Conservation (phyloP, 2,797 vertebrate genomes). For the Tolypeutes matacus region DNA sequence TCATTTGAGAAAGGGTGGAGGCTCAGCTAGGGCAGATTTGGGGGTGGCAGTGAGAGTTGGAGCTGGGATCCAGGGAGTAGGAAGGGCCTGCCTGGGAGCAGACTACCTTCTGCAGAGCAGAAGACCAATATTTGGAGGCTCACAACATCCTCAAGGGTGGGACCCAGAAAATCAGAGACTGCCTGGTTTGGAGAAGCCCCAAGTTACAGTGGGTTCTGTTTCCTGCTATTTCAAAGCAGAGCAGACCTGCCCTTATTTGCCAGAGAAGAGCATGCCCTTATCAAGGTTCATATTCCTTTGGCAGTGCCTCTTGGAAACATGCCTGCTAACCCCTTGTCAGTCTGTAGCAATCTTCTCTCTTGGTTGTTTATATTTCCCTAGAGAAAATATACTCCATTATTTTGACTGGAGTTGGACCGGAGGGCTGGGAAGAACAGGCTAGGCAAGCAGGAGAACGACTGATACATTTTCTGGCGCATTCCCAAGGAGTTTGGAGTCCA, state of each 20-base stretch:
- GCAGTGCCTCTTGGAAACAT: background rate
- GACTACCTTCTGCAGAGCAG: background rate
- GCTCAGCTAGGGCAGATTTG: background rate
- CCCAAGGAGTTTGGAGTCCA: background rate
- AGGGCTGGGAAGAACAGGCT: background rate
- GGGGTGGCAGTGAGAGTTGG: background rate
- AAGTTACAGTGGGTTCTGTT: background rate
- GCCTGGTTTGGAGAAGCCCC: background rate
- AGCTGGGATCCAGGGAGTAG: background rate
- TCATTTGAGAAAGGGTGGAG: background rate
- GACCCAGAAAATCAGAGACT: background rate
- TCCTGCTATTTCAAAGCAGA: background rate
- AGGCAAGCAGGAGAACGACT: slow-evolving; percentile 17
- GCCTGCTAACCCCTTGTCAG: background rate
- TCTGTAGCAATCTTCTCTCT: background rate
- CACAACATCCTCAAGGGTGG: background rate
- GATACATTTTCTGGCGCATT: slow-evolving; percentile 2
- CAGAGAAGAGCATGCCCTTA: background rate
- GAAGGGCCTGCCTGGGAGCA: background rate
- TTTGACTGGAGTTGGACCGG: background rate
- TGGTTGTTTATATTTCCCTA: background rate
- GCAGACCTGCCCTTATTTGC: background rate
- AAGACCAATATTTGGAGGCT: background rate
- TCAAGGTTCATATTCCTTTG: background rate
- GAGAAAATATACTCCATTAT: background rate